Base-by-base conservation (phyloP, 2,888 invertebrate species). In the Dysmachus trigonus region DNA sequence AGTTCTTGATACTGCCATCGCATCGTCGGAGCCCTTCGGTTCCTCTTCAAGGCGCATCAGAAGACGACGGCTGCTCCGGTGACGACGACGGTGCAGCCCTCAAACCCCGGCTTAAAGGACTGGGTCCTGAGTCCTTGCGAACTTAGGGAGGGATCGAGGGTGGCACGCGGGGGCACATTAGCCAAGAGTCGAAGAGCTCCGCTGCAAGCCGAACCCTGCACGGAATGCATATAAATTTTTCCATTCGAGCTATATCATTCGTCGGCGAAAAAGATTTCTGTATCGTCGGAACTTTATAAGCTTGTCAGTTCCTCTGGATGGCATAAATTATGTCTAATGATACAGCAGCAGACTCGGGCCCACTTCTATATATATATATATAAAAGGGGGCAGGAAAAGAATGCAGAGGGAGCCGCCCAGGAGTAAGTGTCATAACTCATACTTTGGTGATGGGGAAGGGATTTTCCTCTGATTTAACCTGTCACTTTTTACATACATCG, bases 271-370 rank as follows among this genome's bases (percentile, higher is more conserved):
- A 82, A 73, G 83, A 13, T 72, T 47, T 83, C 72, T 53, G 47
- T 82, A 41, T 82, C 38, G 53, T 62, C 31, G 77, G 83, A 86
- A 86, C 86, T 86, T 86, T 86, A 86, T 86, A 86, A 86, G 83
- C 86, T 83, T 83, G 86, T 82, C 86, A 82, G 82, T 82, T 73
- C 47, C 18, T 82, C 31, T 86, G 51, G 82, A 82, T 51, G 31
- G 74, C 74, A 86, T 86, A 86, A 86, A 86, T 86, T 86, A 86
- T 72, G 27, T 83, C 74, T 83, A 86, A 86, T 86, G 86, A 86
- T 86, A 82, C 74, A n/a, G n/a, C 62, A 51, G 53, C 15, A 85
- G 77, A 85, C 85, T 85, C 51, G 33, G 30, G 47, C 71, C 62
- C 84, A 84, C 73, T 73, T 72, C 41, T 31, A 31, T 73, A 31